phyloP scores from a whole-genome alignment of 2,888 invertebrate species.

The Lasioglossum pauxillum region DNA sequence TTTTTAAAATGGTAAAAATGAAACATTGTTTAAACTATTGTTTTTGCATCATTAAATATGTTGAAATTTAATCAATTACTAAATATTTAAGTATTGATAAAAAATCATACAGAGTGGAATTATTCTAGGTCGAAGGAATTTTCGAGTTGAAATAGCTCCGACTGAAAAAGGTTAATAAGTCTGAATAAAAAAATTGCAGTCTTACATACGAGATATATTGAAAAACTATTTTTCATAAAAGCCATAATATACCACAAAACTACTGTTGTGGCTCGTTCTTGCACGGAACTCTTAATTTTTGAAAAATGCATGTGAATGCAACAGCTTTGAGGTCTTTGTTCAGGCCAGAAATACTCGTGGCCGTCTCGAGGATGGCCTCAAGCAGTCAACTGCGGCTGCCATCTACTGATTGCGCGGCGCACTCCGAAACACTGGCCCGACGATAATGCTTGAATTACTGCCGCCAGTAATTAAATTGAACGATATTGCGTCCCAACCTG shows the following conservation, averaged over 20 bases:
- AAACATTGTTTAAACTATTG: no score
- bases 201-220: no score
- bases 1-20: no score
- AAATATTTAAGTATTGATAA: no score
- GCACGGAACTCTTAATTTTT: not conserved
- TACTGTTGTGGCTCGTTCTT: not conserved
- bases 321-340: not conserved
- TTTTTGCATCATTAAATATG: no score
- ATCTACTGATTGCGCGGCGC: slow-evolving; percentile 55
- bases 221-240: no score
- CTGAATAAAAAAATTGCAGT: no score
- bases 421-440: slow-evolving; percentile 35
- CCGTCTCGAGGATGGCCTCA: not conserved
- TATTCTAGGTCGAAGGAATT: no score
- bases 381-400: slow-evolving; percentile 50
- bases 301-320: not conserved
- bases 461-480: slow-evolving; percentile 37
- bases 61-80: no score
- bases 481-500: slow-evolving; percentile 9
- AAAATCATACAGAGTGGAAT: no score
- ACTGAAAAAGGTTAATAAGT: no score
- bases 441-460: slow-evolving; percentile 51
- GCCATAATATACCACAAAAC: not conserved
- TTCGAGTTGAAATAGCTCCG: no score
- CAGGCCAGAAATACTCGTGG: not conserved